Conservation (phyloP, 2,797 vertebrate genomes). For the Enteromius treurensis region DNA sequence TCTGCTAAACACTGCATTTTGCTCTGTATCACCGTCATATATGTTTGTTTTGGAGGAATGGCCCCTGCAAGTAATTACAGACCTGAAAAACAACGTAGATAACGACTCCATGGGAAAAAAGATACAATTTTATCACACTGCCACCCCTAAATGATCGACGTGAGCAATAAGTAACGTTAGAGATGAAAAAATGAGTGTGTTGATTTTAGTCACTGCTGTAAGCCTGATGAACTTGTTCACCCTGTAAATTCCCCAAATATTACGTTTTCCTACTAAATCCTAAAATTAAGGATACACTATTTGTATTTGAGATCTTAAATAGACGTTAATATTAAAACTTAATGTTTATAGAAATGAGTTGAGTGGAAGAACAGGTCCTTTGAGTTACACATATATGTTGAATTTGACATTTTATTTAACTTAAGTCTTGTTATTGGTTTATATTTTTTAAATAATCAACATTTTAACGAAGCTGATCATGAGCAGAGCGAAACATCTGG, state of each 20-base stretch:
- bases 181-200: background rate
- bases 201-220: background rate
- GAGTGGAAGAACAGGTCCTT: background rate
- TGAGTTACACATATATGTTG: too few species aligned
- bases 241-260: background rate
- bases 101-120: background rate
- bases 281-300: background rate
- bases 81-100: background rate
- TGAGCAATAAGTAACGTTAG: background rate
- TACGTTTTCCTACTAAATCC: background rate
- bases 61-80: too few species aligned
- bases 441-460: background rate
- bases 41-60: background rate
- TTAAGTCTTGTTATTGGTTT: background rate
- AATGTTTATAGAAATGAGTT: background rate
- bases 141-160: background rate
- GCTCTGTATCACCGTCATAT: constrained; percentile 26
- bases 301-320: background rate
- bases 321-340: background rate
- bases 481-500: background rate
- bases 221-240: background rate
- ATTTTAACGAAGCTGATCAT: background rate
- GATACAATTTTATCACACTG: background rate
- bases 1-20: constrained; percentile 10
- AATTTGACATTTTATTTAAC: background rate